Base-by-base conservation (phyloP, 2,113 vertebrate genomes). In the Aptenodytes patagonicus region DNA sequence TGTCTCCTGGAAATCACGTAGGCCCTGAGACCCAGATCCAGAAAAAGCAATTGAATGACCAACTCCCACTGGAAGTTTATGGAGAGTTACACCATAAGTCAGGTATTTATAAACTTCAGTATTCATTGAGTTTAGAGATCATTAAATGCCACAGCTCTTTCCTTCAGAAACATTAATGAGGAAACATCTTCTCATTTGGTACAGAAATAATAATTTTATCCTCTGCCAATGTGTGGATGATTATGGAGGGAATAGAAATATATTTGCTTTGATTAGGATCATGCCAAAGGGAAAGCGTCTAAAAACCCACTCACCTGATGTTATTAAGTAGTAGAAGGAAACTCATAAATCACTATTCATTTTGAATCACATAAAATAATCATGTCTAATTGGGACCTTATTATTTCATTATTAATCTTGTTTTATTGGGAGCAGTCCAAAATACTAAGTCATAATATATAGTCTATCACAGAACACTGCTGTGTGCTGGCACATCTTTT, bases 361-460 rank as follows among this genome's bases (percentile, higher is more conserved):
- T 96, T 92, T 94, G 73, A 95, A 69, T 85, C 65, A 72, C 21
- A 87, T 71, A 89, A 87, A 97, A 89, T 84, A 93, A 91, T 95
- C 17, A 69, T 69, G 6, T 42, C 55, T 96, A 93, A 93, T 73
- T 96, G 42, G 46, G 36, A 73, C 29, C 42, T 94, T 83, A 94
- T 88, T 95, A 93, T 69, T 91, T 94, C 55, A 73, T 82, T 95
- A 94, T 69, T 95, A 42, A 91, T 70, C 64, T 93, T 93, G 62
- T 61, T 91, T 83, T 87, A 38, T 9, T 95, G 82, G 77, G 36
- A 93, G 11, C 7, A 47, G 44, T 93, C 93, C 81, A 95, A 95
- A 92, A 78, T 54, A 61, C 15, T 81, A 95, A 94, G 65, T 94
- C 83, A 85, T 91, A 83, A 31, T n/a, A 87, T 83, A 57, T 34